Conservation (phyloP, 2,113 vertebrate genomes). For the Aix galericulata region DNA sequence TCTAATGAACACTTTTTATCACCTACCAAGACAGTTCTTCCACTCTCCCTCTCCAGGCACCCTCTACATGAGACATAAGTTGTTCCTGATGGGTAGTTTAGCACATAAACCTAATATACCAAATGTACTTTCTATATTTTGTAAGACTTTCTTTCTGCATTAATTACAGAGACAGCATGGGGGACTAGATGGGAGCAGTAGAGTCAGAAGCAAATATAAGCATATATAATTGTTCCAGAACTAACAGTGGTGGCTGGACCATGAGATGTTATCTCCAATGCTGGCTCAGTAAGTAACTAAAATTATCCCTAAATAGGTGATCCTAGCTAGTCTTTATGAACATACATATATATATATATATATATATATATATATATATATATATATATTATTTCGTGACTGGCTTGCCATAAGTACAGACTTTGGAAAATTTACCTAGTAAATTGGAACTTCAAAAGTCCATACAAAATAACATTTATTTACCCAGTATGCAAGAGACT, state of each 20-base stretch:
- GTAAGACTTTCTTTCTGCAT: background rate
- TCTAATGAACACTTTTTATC: background rate
- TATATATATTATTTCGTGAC: background rate
- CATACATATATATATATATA: background rate
- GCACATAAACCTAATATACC: background rate
- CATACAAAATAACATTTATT: background rate
- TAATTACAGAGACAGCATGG: background rate
- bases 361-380: background rate
- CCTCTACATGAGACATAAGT: background rate
- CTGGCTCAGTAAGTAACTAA: background rate
- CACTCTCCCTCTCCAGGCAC: too few relatives aligned
- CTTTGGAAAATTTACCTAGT: background rate
- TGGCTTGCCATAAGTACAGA: background rate
- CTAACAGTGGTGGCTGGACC: background rate
- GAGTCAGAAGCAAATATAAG: background rate
- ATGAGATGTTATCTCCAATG: background rate
- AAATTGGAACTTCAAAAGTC: background rate
- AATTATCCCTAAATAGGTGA: rapidly evolving
- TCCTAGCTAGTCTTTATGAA: background rate
- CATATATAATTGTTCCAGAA: background rate
- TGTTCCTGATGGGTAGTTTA: background rate
- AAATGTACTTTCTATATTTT: background rate
- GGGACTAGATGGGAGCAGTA: background rate
- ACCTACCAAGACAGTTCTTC: too few relatives aligned
- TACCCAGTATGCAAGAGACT: background rate